phyloP scores from a whole-genome alignment of 2,888 invertebrate species.

The Pseudolycoriella hygida region DNA sequence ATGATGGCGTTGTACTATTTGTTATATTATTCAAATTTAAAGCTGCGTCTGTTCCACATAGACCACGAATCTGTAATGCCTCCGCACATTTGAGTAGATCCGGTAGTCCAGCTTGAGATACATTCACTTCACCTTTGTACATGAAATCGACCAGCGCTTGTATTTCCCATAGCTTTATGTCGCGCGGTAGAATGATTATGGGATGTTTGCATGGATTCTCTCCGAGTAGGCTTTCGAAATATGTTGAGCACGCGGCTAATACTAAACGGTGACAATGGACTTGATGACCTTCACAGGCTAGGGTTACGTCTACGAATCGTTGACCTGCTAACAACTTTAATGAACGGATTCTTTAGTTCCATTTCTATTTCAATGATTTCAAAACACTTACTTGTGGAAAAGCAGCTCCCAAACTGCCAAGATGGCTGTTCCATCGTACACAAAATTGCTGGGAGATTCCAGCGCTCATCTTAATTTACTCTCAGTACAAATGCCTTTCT shows the following conservation, averaged over 20 bases:
- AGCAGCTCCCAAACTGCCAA: slow-evolving; percentile 28
- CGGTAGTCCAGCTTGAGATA: slow-evolving; percentile 66
- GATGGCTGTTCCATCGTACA: slow-evolving; percentile 29
- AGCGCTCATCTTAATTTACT: slow-evolving; percentile 9
- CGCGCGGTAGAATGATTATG: slow-evolving; percentile 62
- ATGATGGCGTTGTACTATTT: slow-evolving; percentile 25
- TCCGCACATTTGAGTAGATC: slow-evolving; percentile 70
- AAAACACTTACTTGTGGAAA: slow-evolving; percentile 19
- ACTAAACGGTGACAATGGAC: slow-evolving; percentile 72
- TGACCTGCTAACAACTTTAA: slow-evolving; percentile 24
- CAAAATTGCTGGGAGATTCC: slow-evolving; percentile 25
- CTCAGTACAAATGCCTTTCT: not conserved
- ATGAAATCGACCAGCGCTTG: slow-evolving; percentile 77
- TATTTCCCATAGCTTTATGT: slow-evolving; percentile 70
- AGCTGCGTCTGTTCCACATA: slow-evolving; percentile 6
- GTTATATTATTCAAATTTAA: slow-evolving; percentile 11
- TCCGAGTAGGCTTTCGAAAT: slow-evolving; percentile 59
- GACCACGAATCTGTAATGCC: slow-evolving; percentile 62
- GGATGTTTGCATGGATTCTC: slow-evolving; percentile 78
- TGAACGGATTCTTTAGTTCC: not conserved
- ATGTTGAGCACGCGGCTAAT: slow-evolving; percentile 68
- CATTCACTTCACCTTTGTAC: slow-evolving; percentile 81
- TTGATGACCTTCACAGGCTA: slow-evolving; percentile 74
- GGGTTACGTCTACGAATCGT: slow-evolving; percentile 67
- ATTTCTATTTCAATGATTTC: not conserved